Evolutionary conservation across 2,888 invertebrate genomes (phyloP).

Genomic region (Eupeodes latifasciatus): DNA sequence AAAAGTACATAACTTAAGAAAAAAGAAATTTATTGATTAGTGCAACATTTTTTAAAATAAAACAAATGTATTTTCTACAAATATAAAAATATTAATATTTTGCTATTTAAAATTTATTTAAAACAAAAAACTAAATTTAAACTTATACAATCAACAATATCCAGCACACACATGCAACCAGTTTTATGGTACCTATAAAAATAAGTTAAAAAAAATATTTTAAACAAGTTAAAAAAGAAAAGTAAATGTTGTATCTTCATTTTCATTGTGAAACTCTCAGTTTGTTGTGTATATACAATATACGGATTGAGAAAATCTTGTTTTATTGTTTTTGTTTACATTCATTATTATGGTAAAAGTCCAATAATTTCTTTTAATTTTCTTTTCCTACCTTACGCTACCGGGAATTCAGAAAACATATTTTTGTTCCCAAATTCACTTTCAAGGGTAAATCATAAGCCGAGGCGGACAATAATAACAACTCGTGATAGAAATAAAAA

Average conservation of each 20-base stretch:
- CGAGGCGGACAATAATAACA: background rate
- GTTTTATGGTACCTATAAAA: slow-evolving; percentile 55
- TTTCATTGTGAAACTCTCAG: slow-evolving; percentile 32
- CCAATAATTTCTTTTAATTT: background rate
- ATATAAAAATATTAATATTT: no score
- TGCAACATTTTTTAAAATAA: background rate
- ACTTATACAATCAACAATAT: slow-evolving; percentile 10
- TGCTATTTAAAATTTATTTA: slow-evolving; percentile 13
- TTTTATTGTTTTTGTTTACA: slow-evolving; percentile 21
- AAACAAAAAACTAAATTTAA: slow-evolving; percentile 12
- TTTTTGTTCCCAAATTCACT: slow-evolving; percentile 27
- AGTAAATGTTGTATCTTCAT: slow-evolving; percentile 67
- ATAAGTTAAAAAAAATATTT: slow-evolving; percentile 28
- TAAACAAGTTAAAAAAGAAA: slow-evolving; percentile 38
- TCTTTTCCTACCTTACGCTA: no score
- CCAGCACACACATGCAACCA: slow-evolving; percentile 42
- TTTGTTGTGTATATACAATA: background rate
- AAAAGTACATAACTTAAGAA: background rate
- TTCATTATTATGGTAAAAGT: slow-evolving; percentile 10
- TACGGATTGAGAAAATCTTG: slow-evolving; percentile 26
- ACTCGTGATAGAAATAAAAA: slow-evolving; percentile 24
- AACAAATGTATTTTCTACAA: background rate
- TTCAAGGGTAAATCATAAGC: slow-evolving; percentile 22
- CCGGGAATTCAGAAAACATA: background rate
- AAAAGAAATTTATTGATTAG: background rate